phyloP scores from a whole-genome alignment of 2,797 vertebrate species.

The Psittacula echo region DNA sequence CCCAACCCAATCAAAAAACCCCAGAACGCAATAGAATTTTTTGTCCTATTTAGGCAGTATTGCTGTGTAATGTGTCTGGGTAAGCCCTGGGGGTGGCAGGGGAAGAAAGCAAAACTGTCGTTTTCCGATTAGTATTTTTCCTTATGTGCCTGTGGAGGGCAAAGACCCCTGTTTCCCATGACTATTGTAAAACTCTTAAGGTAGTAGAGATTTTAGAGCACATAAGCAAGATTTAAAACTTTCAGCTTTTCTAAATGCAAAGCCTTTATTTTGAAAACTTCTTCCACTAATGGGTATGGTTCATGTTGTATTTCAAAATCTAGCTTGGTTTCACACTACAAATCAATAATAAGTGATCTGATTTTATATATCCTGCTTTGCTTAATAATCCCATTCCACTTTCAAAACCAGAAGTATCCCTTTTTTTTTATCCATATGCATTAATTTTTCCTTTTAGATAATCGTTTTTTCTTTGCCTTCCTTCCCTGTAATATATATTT shows the following conservation, averaged over 20 bases:
- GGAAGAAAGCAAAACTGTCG: not conserved
- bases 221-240: not conserved
- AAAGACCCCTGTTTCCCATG: not conserved
- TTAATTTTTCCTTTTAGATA: not conserved
- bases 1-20: not conserved
- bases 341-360: not conserved
- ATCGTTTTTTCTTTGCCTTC: not conserved
- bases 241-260: not conserved
- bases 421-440: not conserved
- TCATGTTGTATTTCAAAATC: not conserved
- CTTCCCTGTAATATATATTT: not conserved
- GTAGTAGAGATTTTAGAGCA: not conserved
- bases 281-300: not conserved
- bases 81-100: accelerated
- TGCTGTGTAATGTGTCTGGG: not conserved
- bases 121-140: not conserved
- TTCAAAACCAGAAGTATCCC: not conserved
- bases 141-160: not conserved
- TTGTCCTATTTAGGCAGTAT: not conserved
- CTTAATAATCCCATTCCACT: not conserved
- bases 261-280: not conserved
- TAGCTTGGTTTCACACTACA: not conserved
- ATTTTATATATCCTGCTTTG: not conserved
- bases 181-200: not conserved
- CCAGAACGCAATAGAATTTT: not conserved